Base-by-base conservation (phyloP, 2,113 vertebrate species). In the Nymphicus hollandicus region DNA sequence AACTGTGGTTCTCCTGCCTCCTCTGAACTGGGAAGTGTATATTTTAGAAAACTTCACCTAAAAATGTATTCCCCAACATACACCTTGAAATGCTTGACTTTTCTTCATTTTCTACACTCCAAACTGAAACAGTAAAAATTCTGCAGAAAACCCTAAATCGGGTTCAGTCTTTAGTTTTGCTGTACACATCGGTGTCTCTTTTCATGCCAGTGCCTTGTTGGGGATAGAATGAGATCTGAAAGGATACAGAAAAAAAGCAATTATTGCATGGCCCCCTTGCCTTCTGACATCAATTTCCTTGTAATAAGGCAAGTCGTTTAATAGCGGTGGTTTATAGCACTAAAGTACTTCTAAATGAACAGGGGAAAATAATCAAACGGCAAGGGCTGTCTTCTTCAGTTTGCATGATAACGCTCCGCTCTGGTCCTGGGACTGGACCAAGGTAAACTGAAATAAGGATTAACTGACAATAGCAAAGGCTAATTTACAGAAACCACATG, bases 361-460 rank as follows among this genome's bases (percentile, higher is more conserved):
- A 1, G 19, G 63, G 37, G 14, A 16, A 60, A 94, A 84, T 13
- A 90, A 91, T 14, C 44, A 69, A n/a, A 6, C 7, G 2, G 37
- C 4, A 2, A 78, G 77, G 92, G 15, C 46, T 64, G 46, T 80
- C 83, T 53, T 92, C 70, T 95, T 78, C 58, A 33, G 72, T 80
- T 85, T 37, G 86, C 52, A 61, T 60, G 86, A 88, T 95, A 96
- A 86, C 84, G 73, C 95, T 94, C 82, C 28, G 13, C 70, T 81
- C 93, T 31, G 49, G 77, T 91, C 95, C 95, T 97, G 93, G 95
- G 97, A 87, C 93, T 5, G 16, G 77, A 95, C 96, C 93, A 97
- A 98, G 97, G 95, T 98, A 98, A 98, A 98, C 98, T 97, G 93
- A 97, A 95, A 93, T 61, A 88, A 76, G 98, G 98, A 99, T 98